Percentiles rank a stretch among this genome's conserved stretches.
phyloP scores from a whole-genome alignment of 92 coral and sea anemone species.

The Desmophyllum pertusum region DNA sequence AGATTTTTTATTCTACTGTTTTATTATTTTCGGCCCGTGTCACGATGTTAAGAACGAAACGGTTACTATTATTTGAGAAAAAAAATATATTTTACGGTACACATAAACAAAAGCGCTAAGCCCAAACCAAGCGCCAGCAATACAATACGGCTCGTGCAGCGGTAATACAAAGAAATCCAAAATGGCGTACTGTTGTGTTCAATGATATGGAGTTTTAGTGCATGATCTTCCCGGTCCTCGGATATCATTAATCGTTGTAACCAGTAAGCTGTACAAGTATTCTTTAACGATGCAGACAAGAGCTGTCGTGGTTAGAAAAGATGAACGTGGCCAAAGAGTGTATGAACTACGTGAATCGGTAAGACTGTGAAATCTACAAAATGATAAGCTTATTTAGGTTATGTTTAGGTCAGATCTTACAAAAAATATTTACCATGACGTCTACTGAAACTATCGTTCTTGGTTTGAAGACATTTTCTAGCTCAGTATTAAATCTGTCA shows the following conservation, averaged over 20 bases:
- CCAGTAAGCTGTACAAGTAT: not conserved
- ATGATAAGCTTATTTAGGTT: not conserved
- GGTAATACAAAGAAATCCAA: not conserved
- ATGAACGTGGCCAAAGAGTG: conserved; percentile 61
- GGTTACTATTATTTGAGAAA: too few species aligned
- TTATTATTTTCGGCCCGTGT: too few species aligned
- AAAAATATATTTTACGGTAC: too few species aligned
- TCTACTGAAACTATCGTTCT: too few species aligned
- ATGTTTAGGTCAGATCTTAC: too few species aligned
- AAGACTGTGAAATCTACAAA: not conserved
- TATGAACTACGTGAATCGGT: conserved; percentile 88
- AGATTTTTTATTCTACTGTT: too few species aligned
- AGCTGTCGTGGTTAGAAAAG: conserved; percentile 75
- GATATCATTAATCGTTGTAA: not conserved
- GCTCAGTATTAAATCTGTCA: too few species aligned
- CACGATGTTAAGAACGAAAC: too few species aligned
- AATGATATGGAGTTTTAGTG: not conserved
- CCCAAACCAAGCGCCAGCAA: conserved; percentile 16
- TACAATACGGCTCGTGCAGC: not conserved
- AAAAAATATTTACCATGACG: too few species aligned
- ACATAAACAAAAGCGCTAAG: too few species aligned
- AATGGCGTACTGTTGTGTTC: not conserved
- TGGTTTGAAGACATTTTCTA: too few species aligned
- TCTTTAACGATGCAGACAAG: conserved; percentile 65
- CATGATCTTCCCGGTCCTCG: too few species aligned